A percentile compares a stretch with the other conserved stretches of the same genome.
phyloP scores from a whole-genome alignment of 92 coral and sea anemone genomes.

The Umimayanthus chanpuru region DNA sequence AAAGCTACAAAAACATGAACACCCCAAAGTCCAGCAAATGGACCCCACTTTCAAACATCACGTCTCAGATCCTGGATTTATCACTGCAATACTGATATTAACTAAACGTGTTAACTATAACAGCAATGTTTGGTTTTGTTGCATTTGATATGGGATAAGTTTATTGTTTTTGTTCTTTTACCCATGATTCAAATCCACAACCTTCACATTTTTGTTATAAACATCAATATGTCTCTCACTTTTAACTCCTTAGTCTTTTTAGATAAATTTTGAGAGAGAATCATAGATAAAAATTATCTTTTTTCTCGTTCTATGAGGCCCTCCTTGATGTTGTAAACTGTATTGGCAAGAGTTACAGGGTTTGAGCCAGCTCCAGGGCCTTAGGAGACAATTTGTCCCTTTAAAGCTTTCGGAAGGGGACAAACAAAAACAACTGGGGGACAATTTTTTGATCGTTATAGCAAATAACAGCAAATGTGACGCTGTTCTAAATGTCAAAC shows the following conservation, averaged over 20 bases:
- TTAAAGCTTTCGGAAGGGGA: too few species aligned
- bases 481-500: too few species aligned
- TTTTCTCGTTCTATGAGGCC: slow-evolving; percentile 21
- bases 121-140: not conserved
- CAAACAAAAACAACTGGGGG: too few species aligned
- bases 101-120: not conserved
- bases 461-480: too few species aligned
- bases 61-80: too few species aligned
- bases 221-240: not conserved
- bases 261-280: slow-evolving; percentile 28
- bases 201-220: slow-evolving; percentile 2
- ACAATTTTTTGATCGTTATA: too few species aligned
- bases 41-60: too few species aligned
- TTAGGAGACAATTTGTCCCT: too few species aligned
- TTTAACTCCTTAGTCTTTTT: slow-evolving; percentile 25
- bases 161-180: not conserved
- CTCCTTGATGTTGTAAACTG: slow-evolving; percentile 18
- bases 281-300: slow-evolving; percentile 15
- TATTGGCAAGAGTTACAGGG: not conserved
- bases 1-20: too few species aligned
- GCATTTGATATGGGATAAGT: not conserved
- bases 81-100: too few species aligned
- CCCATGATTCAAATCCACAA: slow-evolving; percentile 4
- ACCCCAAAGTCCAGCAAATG: too few species aligned
- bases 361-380: too few species aligned